Evolutionary conservation across 2,797 vertebrate species (phyloP).

Genomic region (Spheniscus humboldti): DNA sequence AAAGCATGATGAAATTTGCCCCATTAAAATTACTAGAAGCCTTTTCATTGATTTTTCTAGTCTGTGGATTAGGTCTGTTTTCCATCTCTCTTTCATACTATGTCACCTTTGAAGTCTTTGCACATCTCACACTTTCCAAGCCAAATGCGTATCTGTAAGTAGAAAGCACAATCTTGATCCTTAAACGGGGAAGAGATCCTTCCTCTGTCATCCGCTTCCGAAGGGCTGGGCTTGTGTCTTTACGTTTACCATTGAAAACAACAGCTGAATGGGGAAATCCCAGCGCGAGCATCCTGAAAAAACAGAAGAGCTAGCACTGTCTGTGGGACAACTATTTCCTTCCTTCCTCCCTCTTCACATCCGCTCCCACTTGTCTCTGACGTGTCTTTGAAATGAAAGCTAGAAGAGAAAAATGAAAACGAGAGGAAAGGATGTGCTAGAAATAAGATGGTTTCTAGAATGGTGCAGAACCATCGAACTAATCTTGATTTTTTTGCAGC

Average conservation of each 20-base stretch:
- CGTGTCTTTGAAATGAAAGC: background rate
- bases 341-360: background rate
- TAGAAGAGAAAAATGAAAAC: background rate
- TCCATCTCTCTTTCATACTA: background rate
- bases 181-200: background rate
- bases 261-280: background rate
- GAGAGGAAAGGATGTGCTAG: background rate
- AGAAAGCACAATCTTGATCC: background rate
- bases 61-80: background rate
- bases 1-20: background rate
- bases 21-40: background rate
- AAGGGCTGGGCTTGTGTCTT: background rate
- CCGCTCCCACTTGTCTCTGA: background rate
- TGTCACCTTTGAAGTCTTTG: background rate
- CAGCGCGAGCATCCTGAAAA: background rate
- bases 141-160: background rate
- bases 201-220: background rate
- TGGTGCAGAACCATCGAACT: background rate
- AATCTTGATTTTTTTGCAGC: background rate
- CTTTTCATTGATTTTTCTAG: constrained; percentile 19
- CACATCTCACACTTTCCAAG: background rate
- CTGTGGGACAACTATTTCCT: background rate
- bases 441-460: background rate
- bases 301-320: background rate
- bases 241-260: background rate